Conservation (phyloP, 2,888 invertebrate species). For the Hydraecia micacea region DNA sequence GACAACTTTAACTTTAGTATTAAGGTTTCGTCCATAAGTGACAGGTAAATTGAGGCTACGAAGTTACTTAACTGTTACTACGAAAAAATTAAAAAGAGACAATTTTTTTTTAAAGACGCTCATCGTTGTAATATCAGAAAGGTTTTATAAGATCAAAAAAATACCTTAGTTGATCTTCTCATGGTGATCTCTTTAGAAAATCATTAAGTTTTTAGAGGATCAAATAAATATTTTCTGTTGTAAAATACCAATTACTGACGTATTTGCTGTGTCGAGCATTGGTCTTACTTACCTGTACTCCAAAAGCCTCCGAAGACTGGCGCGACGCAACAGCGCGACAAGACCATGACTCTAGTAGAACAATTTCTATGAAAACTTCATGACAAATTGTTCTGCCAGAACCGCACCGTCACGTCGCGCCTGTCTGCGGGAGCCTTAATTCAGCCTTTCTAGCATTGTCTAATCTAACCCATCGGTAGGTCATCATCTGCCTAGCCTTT, state of each 20-base stretch:
- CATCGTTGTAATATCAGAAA: background rate
- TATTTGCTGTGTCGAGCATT: background rate
- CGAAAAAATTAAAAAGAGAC: background rate
- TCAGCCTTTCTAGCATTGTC: background rate
- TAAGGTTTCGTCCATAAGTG: constrained; percentile 1
- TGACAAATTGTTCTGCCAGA: no score
- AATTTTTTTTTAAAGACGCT: background rate
- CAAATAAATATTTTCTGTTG: background rate
- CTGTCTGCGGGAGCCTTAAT: background rate
- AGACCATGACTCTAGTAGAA: no score
- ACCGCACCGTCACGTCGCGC: no score
- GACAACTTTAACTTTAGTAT: constrained; percentile 24
- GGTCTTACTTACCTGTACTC: background rate
- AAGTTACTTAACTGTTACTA: background rate
- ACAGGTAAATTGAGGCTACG: background rate
- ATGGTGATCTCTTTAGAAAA: background rate
- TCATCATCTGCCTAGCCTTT: no score
- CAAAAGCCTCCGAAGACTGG: no score
- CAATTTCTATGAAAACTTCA: no score
- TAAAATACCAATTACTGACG: background rate
- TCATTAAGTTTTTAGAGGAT: background rate
- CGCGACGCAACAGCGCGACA: no score
- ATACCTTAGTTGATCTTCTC: background rate
- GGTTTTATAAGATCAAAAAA: background rate
- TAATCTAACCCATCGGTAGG: background rate